Evolutionary conservation across 2,888 invertebrate genomes (phyloP).

Genomic region (Argynnis bischoffii): DNA sequence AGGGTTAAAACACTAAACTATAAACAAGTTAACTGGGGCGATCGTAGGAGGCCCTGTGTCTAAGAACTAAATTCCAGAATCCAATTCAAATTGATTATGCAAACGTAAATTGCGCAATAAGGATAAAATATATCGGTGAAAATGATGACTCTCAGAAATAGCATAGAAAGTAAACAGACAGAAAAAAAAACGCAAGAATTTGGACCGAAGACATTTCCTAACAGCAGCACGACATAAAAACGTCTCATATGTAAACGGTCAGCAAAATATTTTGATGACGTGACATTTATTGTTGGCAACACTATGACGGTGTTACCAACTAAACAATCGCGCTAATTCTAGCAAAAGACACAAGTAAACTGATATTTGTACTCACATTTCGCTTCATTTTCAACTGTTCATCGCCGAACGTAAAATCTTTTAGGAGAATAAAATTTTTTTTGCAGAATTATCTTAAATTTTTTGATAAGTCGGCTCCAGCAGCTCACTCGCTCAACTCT

Average conservation of each 20-base stretch:
- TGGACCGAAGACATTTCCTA: neutral
- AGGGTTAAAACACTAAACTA: conserved; percentile 58
- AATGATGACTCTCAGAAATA: neutral
- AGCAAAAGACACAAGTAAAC: conserved; percentile 20
- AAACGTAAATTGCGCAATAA: conserved; percentile 34
- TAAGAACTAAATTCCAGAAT: conserved; percentile 53
- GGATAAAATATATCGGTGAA: conserved; percentile 8
- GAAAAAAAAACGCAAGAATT: neutral
- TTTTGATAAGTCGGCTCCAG: conserved; percentile 56
- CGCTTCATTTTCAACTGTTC: conserved; percentile 70
- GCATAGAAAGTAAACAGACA: neutral
- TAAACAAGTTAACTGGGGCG: conserved; percentile 60
- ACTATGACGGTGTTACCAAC: conserved; percentile 40
- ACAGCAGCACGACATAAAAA: conserved; percentile 23
- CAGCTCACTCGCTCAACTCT: conserved; percentile 63
- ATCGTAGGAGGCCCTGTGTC: conserved; percentile 56
- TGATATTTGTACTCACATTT: conserved; percentile 67
- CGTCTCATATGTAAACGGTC: conserved; percentile 9
- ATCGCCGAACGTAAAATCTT: conserved; percentile 37
- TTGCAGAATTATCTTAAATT: conserved; percentile 40
- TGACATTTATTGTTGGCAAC: conserved; percentile 50
- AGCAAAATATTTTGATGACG: conserved; percentile 15
- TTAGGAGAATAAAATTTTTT: conserved; percentile 22
- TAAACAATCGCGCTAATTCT: conserved; percentile 13
- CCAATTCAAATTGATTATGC: conserved; percentile 36